Base-by-base conservation (phyloP, 2,888 invertebrate genomes). In the Lasioglossum zephyrum region DNA sequence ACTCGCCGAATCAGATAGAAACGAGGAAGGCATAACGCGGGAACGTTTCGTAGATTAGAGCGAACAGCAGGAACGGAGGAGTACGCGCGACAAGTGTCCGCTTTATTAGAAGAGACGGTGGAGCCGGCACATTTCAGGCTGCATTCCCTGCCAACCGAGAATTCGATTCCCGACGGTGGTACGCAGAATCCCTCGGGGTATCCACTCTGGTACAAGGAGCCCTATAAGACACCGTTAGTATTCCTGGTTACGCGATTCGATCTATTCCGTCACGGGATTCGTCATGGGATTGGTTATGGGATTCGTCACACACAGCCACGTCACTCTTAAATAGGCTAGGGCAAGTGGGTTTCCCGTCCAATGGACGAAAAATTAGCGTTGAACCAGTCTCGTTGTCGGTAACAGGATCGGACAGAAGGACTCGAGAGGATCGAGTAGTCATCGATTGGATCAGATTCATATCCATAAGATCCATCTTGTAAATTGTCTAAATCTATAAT, bases 141-240 rank as follows among this genome's bases (percentile, higher is more conserved):
- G 22, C 88, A 87, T 72, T 82, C 89, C 72, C 85, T 90, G 36
- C 92, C 92, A 9, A 63, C 85, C 9, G 93, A 93, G 82, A 91
- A 92, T 88, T 93, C 91, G 81, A 87, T 91, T 76, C 90, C 91
- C 73, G 78, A 88, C 74, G 87, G 89, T 73, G 88, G 89, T 41
- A 88, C 74, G 80, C 78, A 87, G 18, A 82, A 86, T 74, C 84
- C 77, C 77, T 72, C 84, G 82, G 88, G 86, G 84, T 92, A 90
- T 87, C 93, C 93, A 41, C 90, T 92, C 31, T 93, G 93, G 93
- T 93, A 92, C 89, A 93, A 89, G 88, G 91, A 92, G 26, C 93
- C 93, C 78, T 87, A 88, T 84, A 91, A 91, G 81, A 89, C 88
- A 81, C 87, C 88, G 90, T 93, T 87, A 91, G 91, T 91, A 88